Evolutionary conservation across 2,888 invertebrate genomes (phyloP).

Genomic region (Electrophaes corylata): DNA sequence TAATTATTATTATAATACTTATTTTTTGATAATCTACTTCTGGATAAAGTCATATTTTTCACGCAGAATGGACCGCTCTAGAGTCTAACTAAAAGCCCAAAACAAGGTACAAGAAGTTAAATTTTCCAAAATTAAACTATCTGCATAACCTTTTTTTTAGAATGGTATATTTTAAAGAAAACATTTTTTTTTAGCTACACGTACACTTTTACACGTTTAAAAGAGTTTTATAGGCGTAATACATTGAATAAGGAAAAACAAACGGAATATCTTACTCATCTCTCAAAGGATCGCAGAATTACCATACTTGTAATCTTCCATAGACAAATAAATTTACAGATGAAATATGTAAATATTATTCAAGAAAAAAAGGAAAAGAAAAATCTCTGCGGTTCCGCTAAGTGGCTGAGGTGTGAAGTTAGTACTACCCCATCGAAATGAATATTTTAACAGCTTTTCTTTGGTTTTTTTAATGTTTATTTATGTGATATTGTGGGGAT

Average conservation of each 20-base stretch:
- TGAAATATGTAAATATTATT: conserved; percentile 71
- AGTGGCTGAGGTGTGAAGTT: conserved; percentile 65
- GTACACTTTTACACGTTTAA: neutral
- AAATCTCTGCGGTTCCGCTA: conserved; percentile 47
- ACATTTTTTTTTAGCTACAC: no score
- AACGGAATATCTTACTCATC: conserved; percentile 42
- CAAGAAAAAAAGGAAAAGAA: conserved; percentile 37
- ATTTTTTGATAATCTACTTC: neutral
- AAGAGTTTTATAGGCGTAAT: neutral
- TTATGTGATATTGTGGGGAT: conserved; percentile 59
- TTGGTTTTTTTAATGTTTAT: conserved; percentile 73
- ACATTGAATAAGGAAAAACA: conserved; percentile 17
- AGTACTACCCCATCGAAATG: conserved; percentile 55
- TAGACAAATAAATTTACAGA: conserved; percentile 63
- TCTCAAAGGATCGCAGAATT: conserved; percentile 51
- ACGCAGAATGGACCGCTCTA: no score
- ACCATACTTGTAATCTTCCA: conserved; percentile 68
- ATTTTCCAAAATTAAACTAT: no score
- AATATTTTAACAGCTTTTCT: conserved; percentile 69
- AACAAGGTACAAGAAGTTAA: no score
- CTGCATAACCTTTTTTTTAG: no score
- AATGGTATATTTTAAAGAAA: no score
- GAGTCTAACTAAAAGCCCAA: no score
- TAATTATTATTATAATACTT: neutral
- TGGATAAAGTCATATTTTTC: neutral